Conservation (phyloP, 2,113 vertebrate genomes). For the Otus sunia region DNA sequence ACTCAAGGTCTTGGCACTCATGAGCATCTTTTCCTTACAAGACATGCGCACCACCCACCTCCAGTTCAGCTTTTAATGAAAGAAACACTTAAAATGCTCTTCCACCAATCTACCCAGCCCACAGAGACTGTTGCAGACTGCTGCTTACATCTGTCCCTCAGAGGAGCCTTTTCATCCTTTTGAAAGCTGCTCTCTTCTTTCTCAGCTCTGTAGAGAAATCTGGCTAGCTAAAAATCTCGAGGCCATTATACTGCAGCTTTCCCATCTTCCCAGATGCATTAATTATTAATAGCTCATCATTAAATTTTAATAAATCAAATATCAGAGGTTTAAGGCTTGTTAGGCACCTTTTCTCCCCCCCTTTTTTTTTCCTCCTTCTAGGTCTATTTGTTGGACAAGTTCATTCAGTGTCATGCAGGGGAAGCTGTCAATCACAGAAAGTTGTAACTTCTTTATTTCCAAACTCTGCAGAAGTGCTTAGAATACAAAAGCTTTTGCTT, state of each 20-base stretch:
- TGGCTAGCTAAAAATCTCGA: neutral
- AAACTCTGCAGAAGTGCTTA: neutral
- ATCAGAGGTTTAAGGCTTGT: neutral
- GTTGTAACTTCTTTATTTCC: neutral
- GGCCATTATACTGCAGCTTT: neutral
- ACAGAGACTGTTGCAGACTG: neutral
- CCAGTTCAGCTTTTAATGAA: neutral
- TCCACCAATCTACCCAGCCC: neutral
- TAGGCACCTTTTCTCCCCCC: neutral
- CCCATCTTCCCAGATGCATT: neutral
- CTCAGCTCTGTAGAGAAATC: neutral
- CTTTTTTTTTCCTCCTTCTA: neutral
- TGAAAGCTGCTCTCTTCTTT: neutral
- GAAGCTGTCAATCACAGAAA: fast-evolving
- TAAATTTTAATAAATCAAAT: slow-evolving; percentile 26
- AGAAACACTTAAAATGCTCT: neutral
- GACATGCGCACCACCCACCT: fast-evolving
- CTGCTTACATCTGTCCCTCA: neutral
- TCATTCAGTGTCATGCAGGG: neutral
- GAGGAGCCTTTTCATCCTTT: neutral
- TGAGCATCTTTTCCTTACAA: neutral
- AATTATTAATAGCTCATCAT: slow-evolving; percentile 36
- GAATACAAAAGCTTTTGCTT: neutral
- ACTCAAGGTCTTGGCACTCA: neutral
- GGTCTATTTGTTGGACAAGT: neutral